Conservation (phyloP, 2,113 vertebrate species). For the Anas platyrhynchos region DNA sequence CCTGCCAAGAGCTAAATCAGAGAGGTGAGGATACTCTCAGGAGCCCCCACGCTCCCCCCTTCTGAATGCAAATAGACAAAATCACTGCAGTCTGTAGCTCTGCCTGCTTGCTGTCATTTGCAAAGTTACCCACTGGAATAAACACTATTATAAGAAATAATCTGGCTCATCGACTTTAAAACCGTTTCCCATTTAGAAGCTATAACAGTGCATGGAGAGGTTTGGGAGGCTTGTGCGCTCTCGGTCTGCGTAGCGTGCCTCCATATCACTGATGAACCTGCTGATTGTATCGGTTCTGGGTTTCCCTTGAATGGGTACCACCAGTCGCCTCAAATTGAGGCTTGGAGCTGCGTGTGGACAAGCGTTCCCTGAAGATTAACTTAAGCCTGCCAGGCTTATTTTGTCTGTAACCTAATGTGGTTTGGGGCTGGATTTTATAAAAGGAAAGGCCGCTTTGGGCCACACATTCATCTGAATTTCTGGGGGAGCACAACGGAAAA, state of each 20-base stretch:
- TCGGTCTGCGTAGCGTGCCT: not conserved
- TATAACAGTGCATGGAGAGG: not conserved
- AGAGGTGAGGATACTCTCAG: not conserved
- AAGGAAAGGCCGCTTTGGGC: not conserved
- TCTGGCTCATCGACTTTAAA: not conserved
- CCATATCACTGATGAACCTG: not conserved
- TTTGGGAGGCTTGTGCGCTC: not conserved
- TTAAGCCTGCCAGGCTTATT: not conserved
- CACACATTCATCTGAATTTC: not conserved
- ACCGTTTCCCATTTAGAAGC: not conserved
- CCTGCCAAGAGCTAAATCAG: not conserved
- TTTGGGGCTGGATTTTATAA: not conserved
- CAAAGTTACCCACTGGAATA: not conserved
- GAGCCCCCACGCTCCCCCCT: not conserved
- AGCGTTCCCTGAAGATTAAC: not conserved
- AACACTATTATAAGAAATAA: not conserved
- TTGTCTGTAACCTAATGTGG: not conserved
- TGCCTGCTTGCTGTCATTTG: not conserved
- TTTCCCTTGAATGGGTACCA: not conserved
- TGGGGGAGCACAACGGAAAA: not conserved
- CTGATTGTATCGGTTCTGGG: not conserved
- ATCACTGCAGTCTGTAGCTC: not conserved
- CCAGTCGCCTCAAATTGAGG: accelerated
- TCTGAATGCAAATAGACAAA: not conserved
- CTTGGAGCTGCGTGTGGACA: not conserved